Percentiles rank a stretch among this genome's conserved stretches.
These are phyloP conservation scores for Drosophila sordidapex DNA, from an alignment of 2,888 invertebrate genomes.

Conservation along the genomic window DNA sequence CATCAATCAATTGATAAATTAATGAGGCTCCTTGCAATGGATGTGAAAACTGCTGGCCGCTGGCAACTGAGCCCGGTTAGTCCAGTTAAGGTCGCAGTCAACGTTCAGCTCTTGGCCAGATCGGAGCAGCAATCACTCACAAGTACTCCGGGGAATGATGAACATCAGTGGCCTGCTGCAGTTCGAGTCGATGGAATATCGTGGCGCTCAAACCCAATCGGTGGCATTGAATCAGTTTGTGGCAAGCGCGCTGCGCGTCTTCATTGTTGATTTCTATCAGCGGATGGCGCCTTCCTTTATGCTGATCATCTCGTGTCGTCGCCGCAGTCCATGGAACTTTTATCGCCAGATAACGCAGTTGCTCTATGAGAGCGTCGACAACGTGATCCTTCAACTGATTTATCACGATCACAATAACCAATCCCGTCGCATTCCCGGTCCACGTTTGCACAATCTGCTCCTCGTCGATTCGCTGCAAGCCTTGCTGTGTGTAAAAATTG, in stretches of 20 bases:
- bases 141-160: background rate
- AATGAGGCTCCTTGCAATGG: background rate
- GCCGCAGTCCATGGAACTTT: slow-evolving; percentile 54
- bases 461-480: slow-evolving; percentile 72
- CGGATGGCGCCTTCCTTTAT: slow-evolving; percentile 60
- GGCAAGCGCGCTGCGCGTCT: slow-evolving; percentile 55
- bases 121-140: background rate
- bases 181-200: background rate
- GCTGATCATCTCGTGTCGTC: slow-evolving; percentile 69
- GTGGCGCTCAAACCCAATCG: background rate
- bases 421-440: slow-evolving; percentile 39
- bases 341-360: slow-evolving; percentile 61
- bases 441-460: slow-evolving; percentile 53
- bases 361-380: slow-evolving; percentile 60
- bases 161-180: background rate
- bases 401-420: slow-evolving; percentile 33
- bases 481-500: background rate
- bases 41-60: background rate
- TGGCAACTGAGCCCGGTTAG: background rate
- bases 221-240: background rate
- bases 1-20: background rate
- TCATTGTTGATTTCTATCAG: slow-evolving; percentile 69
- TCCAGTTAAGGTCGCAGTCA: background rate
- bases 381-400: slow-evolving; percentile 65
- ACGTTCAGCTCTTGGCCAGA: background rate